Evolutionary conservation across 2,113 vertebrate genomes (phyloP).

Genomic region (Pseudorectes ferrugineus): DNA sequence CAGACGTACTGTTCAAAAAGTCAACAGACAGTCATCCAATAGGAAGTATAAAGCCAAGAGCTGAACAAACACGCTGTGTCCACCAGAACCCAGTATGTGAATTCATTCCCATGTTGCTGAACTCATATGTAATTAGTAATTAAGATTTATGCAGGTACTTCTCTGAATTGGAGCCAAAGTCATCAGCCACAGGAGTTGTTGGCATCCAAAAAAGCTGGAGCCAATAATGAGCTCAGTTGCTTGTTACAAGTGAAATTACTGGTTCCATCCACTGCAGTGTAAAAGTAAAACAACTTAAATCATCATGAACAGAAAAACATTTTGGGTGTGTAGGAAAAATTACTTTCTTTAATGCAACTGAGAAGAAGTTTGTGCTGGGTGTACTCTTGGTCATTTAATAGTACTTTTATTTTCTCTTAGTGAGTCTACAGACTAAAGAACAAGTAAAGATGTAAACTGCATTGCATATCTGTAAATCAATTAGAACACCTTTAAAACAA

Average conservation of each 20-base stretch:
- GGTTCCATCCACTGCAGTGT: background rate
- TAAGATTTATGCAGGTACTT: slow-evolving; percentile 56
- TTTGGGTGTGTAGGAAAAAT: background rate
- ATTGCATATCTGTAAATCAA: background rate
- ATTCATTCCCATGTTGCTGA: slow-evolving; percentile 7
- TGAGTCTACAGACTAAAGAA: background rate
- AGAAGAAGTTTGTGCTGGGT: background rate
- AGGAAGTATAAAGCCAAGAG: background rate
- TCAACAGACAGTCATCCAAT: background rate
- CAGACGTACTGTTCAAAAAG: background rate
- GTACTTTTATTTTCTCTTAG: background rate
- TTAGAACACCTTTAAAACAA: background rate
- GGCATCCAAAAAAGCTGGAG: slow-evolving; percentile 15
- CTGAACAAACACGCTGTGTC: background rate
- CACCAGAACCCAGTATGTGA: background rate
- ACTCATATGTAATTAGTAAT: background rate
- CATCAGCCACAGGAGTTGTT: slow-evolving; percentile 4
- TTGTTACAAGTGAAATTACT: slow-evolving; percentile 23
- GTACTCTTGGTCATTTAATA: background rate
- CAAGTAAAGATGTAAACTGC: background rate
- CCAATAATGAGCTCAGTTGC: slow-evolving; percentile 50
- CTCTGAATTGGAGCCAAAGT: slow-evolving; percentile 46
- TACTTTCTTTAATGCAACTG: background rate
- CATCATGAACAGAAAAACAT: background rate
- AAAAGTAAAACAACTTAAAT: slow-evolving; percentile 49